A percentile compares a stretch with the other conserved stretches of the same genome.
Evolutionary conservation across 2,797 vertebrate genomes (phyloP).

Genomic region (Meriones psammophilus): DNA sequence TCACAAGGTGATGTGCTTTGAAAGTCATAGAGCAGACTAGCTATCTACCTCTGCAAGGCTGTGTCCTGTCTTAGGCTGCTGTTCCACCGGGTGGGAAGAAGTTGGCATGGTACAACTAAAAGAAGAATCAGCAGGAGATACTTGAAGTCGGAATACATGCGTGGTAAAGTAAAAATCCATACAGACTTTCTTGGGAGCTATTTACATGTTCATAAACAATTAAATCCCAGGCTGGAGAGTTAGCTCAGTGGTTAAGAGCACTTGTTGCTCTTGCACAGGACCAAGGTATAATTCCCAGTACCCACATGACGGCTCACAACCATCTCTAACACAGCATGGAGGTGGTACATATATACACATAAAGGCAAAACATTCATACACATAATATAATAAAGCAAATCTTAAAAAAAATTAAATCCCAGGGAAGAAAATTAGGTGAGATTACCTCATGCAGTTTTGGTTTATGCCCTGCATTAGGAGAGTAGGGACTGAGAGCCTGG

Average conservation of each 20-base stretch:
- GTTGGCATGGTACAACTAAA: not conserved
- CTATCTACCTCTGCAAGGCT: not conserved
- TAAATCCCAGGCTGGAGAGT: too few relatives aligned
- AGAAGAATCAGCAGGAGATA: not conserved
- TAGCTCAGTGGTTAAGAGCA: too few relatives aligned
- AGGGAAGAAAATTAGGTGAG: not conserved
- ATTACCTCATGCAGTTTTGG: not conserved
- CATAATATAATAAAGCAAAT: too few relatives aligned
- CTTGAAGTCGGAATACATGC: not conserved
- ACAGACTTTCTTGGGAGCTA: too few relatives aligned
- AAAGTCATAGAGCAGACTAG: not conserved
- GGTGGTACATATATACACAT: too few relatives aligned
- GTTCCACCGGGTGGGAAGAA: not conserved
- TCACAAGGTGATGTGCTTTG: not conserved
- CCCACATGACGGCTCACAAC: too few relatives aligned
- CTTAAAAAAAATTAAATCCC: not conserved
- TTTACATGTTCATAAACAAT: too few relatives aligned
- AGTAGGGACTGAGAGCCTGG: not conserved
- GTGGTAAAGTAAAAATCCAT: not conserved
- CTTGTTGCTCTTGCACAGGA: too few relatives aligned
- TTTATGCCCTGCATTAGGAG: not conserved
- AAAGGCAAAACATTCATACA: too few relatives aligned
- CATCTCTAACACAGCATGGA: too few relatives aligned
- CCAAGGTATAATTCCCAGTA: too few relatives aligned
- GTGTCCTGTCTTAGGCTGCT: not conserved